phyloP scores from a whole-genome alignment of 2,888 invertebrate genomes.

The Leptogaster cylindrica region DNA sequence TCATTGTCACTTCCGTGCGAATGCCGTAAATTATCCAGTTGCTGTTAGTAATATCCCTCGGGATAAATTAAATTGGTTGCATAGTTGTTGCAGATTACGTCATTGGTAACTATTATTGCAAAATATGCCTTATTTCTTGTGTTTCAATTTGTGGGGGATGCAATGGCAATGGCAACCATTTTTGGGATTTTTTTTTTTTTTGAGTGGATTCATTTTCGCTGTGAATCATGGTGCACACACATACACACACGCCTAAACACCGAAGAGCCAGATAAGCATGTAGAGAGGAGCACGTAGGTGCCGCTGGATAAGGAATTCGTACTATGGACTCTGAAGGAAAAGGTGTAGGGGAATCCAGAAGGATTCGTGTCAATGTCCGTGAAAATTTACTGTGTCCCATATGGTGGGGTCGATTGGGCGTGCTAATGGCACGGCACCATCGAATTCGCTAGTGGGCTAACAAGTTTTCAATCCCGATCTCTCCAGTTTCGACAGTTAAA shows the following conservation, averaged over 20 bases:
- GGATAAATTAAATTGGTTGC: not conserved
- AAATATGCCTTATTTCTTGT: slow-evolving; percentile 13
- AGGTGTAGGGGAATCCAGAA: no score
- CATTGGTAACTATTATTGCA: not conserved
- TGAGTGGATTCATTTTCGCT: slow-evolving; percentile 18
- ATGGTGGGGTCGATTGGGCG: no score
- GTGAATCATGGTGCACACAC: slow-evolving; percentile 21
- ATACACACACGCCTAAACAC: not conserved
- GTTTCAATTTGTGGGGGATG: slow-evolving; percentile 26
- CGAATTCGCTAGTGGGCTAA: no score
- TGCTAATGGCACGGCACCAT: no score
- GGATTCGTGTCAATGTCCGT: no score
- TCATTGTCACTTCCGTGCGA: slow-evolving; percentile 29
- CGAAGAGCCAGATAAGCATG: no score
- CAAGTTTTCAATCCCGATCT: slow-evolving; percentile 22
- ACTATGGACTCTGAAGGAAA: no score
- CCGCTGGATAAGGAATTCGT: no score
- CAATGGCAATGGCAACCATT: slow-evolving; percentile 33
- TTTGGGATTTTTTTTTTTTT: slow-evolving; percentile 28
- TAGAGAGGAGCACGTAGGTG: no score
- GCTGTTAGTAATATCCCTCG: no score
- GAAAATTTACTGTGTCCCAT: no score
- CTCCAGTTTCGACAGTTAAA: slow-evolving; percentile 3
- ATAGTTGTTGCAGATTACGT: not conserved
- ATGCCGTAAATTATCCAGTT: not conserved